Evolutionary conservation across 2,888 invertebrate species (phyloP).

Genomic region (Nemapogon koenigi): DNA sequence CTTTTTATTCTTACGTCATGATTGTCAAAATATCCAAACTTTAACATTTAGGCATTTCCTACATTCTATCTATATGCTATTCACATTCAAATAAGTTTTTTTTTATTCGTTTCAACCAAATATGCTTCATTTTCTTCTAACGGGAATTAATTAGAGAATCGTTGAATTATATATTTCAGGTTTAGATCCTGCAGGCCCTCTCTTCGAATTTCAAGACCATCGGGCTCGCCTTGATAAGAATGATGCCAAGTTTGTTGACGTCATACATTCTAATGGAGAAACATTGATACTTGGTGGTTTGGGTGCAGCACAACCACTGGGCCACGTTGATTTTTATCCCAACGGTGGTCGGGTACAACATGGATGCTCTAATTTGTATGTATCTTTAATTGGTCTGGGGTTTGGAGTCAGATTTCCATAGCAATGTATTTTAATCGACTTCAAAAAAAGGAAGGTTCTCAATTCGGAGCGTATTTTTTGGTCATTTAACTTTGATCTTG

Average conservation of each 20-base stretch:
- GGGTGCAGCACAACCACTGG: conserved; percentile 90
- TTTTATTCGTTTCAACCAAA: too few relatives aligned
- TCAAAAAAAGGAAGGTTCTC: too few relatives aligned
- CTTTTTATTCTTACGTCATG: too few relatives aligned
- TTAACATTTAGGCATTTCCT: too few relatives aligned
- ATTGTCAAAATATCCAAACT: too few relatives aligned
- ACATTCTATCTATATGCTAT: too few relatives aligned
- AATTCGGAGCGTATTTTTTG: too few relatives aligned
- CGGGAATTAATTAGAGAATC: too few relatives aligned
- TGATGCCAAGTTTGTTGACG: conserved; percentile 90
- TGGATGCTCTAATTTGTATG: conserved; percentile 84
- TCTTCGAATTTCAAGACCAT: conserved; percentile 89
- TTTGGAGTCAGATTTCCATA: conserved; percentile 9
- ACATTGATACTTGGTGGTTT: conserved; percentile 88
- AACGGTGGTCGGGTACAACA: conserved; percentile 92
- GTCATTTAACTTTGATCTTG: conserved; percentile 5
- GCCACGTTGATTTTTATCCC: conserved; percentile 91
- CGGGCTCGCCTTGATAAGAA: conserved; percentile 82
- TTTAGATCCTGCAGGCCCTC: conserved; percentile 88
- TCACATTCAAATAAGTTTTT: too few relatives aligned
- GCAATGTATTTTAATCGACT: conserved; percentile 1
- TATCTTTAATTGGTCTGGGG: conserved; percentile 9
- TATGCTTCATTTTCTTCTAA: too few relatives aligned
- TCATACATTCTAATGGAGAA: conserved; percentile 93
- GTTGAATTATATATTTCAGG: too few relatives aligned